Evolutionary conservation across 23 tunicate genomes (phyloP).

Genomic region (Styela clava): DNA sequence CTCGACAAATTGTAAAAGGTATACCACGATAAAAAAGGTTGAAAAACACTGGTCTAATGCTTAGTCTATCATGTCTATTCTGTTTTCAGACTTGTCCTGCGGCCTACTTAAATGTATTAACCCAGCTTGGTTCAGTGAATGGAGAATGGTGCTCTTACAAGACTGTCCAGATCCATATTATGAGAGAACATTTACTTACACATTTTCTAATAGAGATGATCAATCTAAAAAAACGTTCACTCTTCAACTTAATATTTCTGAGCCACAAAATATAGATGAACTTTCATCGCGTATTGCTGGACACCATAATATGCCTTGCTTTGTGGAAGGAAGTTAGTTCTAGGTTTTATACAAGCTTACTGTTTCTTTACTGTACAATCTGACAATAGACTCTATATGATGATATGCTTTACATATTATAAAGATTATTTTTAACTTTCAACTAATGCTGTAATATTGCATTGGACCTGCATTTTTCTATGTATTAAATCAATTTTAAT

Average conservation of each 20-base stretch:
- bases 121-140: too few species aligned
- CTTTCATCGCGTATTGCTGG: constrained; percentile 66
- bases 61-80: too few species aligned
- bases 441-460: too few species aligned
- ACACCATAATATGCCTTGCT: constrained; percentile 67
- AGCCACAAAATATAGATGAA: constrained; percentile 45
- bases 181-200: constrained; percentile 33
- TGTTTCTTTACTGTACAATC: too few species aligned
- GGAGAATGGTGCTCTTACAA: background rate
- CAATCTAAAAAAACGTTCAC: constrained; percentile 19
- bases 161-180: background rate
- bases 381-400: background rate
- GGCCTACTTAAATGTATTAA: too few species aligned
- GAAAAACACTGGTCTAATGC: too few species aligned
- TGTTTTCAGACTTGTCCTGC: too few species aligned
- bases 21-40: too few species aligned
- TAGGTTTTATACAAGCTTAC: background rate
- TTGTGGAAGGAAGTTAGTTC: constrained; percentile 53
- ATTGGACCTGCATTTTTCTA: too few species aligned
- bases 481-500: too few species aligned
- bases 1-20: too few species aligned
- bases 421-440: too few species aligned
- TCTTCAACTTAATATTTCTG: constrained; percentile 44
- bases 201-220: constrained; percentile 34
- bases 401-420: background rate